Percentiles rank a stretch among this genome's conserved stretches.
Conservation (phyloP, 2,113 vertebrate species). For the Spea multiplicata region DNA sequence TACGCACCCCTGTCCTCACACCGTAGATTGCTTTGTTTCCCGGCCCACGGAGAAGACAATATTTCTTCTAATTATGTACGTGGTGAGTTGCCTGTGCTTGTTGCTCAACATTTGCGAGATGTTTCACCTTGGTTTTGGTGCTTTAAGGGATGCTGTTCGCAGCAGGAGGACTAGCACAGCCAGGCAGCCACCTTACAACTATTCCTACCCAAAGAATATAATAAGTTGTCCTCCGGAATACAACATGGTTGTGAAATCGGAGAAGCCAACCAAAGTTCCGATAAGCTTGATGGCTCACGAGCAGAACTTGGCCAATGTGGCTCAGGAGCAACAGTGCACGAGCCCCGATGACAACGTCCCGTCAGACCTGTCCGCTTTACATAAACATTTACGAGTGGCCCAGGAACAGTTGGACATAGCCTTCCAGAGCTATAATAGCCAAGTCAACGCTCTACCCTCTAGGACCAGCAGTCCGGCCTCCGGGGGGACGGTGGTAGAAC, state of each 20-base stretch:
- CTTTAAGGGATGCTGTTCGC: conserved; percentile 83
- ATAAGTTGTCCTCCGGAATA: conserved; percentile 89
- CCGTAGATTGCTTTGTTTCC: conserved; percentile 93
- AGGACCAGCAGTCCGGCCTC: conserved; percentile 85
- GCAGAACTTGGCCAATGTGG: conserved; percentile 81
- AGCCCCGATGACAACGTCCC: conserved; percentile 81
- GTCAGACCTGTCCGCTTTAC: conserved; percentile 78
- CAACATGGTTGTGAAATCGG: conserved; percentile 88
- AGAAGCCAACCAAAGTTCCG: conserved; percentile 75
- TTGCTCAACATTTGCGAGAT: conserved; percentile 93
- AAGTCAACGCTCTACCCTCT: conserved; percentile 71
- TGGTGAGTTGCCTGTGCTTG: conserved; percentile 93
- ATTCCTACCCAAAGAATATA: conserved; percentile 76
- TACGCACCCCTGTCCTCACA: conserved; percentile 85
- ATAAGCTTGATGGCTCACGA: conserved; percentile 79
- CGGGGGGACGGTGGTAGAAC: conserved; percentile 79
- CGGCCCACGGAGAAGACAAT: conserved; percentile 95
- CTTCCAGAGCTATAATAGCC: conserved; percentile 81
- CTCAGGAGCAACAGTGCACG: conserved; percentile 79
- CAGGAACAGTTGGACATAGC: conserved; percentile 89
- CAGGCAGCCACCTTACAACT: conserved; percentile 67
- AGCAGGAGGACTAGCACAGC: conserved; percentile 67
- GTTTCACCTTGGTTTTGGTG: conserved; percentile 89
- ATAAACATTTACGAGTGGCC: conserved; percentile 82
- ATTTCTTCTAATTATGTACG: conserved; percentile 96